These are phyloP conservation scores for Apamea crenata DNA, from an alignment of 2,888 invertebrate species.

Conservation along the genomic window DNA sequence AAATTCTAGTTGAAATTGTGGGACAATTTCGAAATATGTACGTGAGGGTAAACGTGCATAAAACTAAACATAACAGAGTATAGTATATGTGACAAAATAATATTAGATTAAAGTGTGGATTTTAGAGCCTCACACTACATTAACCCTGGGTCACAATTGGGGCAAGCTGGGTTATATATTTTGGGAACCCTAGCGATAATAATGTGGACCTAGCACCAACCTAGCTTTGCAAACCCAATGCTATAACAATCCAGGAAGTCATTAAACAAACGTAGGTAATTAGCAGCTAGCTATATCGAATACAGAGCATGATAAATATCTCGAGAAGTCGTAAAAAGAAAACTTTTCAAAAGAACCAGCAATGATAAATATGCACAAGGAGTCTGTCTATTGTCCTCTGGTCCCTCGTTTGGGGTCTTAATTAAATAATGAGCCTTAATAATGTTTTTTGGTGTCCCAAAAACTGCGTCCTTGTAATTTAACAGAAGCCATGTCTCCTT, in stretches of 20 bases:
- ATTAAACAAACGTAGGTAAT: background rate
- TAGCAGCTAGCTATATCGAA: background rate
- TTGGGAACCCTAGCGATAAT: background rate
- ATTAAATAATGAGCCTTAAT: slow-evolving; percentile 52
- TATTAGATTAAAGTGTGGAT: too few species aligned
- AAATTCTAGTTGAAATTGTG: slow-evolving; percentile 1
- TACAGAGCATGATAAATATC: slow-evolving; percentile 32
- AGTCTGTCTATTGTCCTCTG: slow-evolving; percentile 39
- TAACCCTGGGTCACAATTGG: background rate
- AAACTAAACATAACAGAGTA: background rate
- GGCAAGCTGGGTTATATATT: background rate
- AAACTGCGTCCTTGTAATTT: slow-evolving; percentile 25
- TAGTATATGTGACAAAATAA: background rate
- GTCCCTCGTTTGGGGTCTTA: slow-evolving; percentile 41
- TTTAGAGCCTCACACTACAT: background rate
- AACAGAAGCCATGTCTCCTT: slow-evolving; percentile 1
- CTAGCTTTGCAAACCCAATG: background rate
- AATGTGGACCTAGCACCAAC: too few species aligned
- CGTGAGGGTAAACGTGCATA: background rate
- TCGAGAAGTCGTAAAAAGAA: slow-evolving; percentile 1
- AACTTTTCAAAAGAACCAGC: slow-evolving; percentile 18
- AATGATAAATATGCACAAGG: slow-evolving; percentile 48
- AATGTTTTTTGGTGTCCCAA: slow-evolving; percentile 28
- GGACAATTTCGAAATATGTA: background rate
- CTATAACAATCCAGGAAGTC: background rate